Conservation (phyloP, 2,888 invertebrate genomes). For the Dilophus febrilis region DNA sequence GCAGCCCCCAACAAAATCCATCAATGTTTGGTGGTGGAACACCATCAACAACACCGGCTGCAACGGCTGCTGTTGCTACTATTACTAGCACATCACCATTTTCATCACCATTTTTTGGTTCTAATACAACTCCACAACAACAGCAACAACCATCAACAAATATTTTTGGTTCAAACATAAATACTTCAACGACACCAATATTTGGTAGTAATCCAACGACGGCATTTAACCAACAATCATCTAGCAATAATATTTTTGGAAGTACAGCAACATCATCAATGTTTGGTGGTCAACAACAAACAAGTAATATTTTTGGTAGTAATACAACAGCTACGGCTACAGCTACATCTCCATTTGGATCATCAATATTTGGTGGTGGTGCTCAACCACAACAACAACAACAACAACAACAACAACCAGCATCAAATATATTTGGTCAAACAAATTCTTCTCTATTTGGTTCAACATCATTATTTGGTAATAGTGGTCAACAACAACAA, state of each 20-base stretch:
- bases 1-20: neutral
- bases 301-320: neutral
- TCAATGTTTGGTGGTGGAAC: neutral
- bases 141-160: neutral
- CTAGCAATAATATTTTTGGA: neutral
- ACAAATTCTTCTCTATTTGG: neutral
- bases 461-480: neutral
- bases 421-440: slow-evolving; percentile 2
- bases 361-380: neutral
- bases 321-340: slow-evolving; percentile 6
- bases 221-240: too few species aligned
- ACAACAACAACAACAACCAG: too few species aligned
- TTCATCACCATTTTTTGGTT: neutral
- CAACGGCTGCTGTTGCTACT: neutral
- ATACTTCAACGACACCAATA: neutral
- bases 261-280: slow-evolving; percentile 1
- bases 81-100: neutral
- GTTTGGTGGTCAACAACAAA: too few species aligned
- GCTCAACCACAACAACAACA: neutral
- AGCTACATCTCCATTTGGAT: slow-evolving; percentile 2
- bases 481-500: neutral
- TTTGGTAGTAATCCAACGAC: too few species aligned
- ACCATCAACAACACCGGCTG: neutral
- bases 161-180: neutral
- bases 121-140: neutral